These are phyloP conservation scores for Tachypleus tridentatus DNA, from an alignment of 1,140 invertebrate genomes.

Conservation along the genomic window DNA sequence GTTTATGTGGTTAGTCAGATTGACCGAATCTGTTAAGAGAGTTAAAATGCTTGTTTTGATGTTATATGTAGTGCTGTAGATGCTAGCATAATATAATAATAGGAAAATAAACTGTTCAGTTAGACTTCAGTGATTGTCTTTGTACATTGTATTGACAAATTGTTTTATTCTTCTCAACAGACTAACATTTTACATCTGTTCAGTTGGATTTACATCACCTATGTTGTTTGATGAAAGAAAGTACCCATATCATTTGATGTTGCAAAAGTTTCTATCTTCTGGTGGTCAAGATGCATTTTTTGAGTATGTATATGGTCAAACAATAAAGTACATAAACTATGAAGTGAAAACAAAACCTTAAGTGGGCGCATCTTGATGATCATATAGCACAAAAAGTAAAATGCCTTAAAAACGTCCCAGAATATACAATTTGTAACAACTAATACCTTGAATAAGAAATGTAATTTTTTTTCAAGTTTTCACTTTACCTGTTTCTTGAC, in stretches of 20 bases:
- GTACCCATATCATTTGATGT: slow-evolving; percentile 75
- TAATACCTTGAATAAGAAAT: neutral
- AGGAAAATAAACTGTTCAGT: too few species aligned
- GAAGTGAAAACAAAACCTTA: neutral
- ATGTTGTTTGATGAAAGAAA: slow-evolving; percentile 84
- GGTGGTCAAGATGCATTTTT: slow-evolving; percentile 70
- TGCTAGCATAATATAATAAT: too few species aligned
- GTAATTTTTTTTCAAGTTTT: neutral
- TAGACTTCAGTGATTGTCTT: too few species aligned
- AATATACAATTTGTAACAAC: slow-evolving; percentile 1
- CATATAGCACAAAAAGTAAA: too few species aligned
- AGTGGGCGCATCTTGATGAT: too few species aligned
- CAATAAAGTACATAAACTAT: neutral
- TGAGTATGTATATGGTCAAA: slow-evolving; percentile 33
- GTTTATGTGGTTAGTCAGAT: too few species aligned
- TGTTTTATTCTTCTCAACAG: slow-evolving; percentile 9
- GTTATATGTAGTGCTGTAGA: too few species aligned
- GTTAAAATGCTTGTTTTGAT: too few species aligned
- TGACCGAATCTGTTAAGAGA: too few species aligned
- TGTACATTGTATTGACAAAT: neutral
- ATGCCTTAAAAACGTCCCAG: neutral
- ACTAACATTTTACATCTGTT: slow-evolving; percentile 74
- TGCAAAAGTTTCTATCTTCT: slow-evolving; percentile 65
- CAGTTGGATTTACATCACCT: slow-evolving; percentile 72
- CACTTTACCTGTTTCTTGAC: too few species aligned